Base-by-base conservation (phyloP, 2,113 vertebrate species). In the Sylvia atricapilla region DNA sequence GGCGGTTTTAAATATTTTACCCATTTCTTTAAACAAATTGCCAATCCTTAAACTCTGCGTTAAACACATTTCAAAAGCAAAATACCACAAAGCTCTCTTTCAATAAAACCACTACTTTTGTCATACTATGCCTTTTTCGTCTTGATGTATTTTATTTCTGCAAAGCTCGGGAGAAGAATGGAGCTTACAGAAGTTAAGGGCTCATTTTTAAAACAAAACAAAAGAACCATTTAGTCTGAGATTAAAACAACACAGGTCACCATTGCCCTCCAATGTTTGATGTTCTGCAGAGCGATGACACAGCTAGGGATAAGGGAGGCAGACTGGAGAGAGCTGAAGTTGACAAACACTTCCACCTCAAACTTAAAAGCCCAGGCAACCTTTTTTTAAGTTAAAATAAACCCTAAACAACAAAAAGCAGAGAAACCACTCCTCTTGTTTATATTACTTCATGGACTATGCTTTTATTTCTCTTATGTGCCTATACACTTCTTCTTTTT, bases 11-110 rank as follows among this genome's bases (percentile, higher is more conserved):
- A 98, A 98, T 98, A 98, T 98, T 98, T 98, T 98, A 97, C 98
- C 97, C 97, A 97, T 98, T 98, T 96, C 97, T 98, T 98, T 97
- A 98, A 98, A 98, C 97, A 98, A 97, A 98, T 98, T 97, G 97
- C 97, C 97, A 97, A 96, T 96, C 97, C 97, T 97, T 97, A 97
- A 97, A 96, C 96, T 98, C 96, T 95, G 91, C 78, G 83, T 97
- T 98, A 96, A 98, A 98, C 89, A 96, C 93, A 94, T 98, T 97
- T 98, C 96, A 97, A 98, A 98, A 97, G 97, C 95, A 94, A 97
- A 98, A 98, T 97, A 94, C 95, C 96, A 96, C 89, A 97, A 91
- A 93, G 95, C 89, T 95, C 84, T 96, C 94, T 97, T 97, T 97
- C 95, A 97, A 94, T 94, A 97, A 97, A 98, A 91, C 77, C 78